phyloP scores from a whole-genome alignment of 2,797 vertebrate genomes.

The Gephyroberyx darwinii region DNA sequence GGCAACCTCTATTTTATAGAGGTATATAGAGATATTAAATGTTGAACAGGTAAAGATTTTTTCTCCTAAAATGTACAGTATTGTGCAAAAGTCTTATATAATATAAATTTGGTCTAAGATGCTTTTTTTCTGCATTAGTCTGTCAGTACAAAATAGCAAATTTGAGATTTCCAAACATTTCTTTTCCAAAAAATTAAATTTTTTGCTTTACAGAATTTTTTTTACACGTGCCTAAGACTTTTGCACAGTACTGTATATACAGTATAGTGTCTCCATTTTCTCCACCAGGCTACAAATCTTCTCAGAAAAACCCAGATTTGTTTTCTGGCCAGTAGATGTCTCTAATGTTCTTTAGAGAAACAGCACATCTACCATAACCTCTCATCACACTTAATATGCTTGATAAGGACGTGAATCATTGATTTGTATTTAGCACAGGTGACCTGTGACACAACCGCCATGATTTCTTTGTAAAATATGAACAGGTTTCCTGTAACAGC shows the following conservation, averaged over 20 bases:
- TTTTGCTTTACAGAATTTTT: too few species aligned
- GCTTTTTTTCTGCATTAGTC: too few species aligned
- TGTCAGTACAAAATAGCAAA: too few species aligned
- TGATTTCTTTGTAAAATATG: neutral
- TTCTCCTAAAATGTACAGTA: neutral
- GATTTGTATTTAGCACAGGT: neutral
- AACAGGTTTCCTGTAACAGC: neutral
- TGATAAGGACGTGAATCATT: slow-evolving; percentile 21
- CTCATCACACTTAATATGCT: neutral
- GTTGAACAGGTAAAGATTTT: neutral
- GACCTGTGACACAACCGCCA: neutral
- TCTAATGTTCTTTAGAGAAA: slow-evolving; percentile 51
- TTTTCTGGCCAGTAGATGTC: slow-evolving; percentile 66
- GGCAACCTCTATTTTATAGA: neutral
- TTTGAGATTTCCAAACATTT: too few species aligned
- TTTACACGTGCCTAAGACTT: too few species aligned
- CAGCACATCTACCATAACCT: neutral
- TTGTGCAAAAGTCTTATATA: too few species aligned
- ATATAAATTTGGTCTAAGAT: too few species aligned
- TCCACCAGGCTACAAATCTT: neutral
- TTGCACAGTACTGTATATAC: too few species aligned
- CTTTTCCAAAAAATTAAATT: too few species aligned
- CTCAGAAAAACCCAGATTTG: neutral
- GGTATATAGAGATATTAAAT: neutral
- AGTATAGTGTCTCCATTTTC: neutral